phyloP scores from a whole-genome alignment of 2,888 invertebrate species.

The Polyploca ridens region DNA sequence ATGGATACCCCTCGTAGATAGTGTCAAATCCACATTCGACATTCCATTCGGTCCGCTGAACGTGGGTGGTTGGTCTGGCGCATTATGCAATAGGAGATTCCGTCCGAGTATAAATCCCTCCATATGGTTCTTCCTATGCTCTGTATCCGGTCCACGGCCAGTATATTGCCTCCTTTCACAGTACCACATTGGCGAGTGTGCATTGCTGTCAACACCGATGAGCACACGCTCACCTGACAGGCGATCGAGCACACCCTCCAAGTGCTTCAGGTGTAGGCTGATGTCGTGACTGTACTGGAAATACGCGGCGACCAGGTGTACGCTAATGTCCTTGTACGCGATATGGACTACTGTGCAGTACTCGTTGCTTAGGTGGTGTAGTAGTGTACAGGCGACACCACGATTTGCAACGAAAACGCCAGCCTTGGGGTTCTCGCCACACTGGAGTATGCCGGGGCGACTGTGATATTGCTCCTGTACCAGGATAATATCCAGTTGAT shows the following conservation, averaged over 20 bases:
- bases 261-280: slow-evolving; percentile 22
- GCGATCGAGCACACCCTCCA: slow-evolving; percentile 19
- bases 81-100: slow-evolving; percentile 20
- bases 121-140: slow-evolving; percentile 12
- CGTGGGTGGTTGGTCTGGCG: slow-evolving; percentile 21
- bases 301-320: slow-evolving; percentile 29
- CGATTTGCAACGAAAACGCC: too few relatives aligned
- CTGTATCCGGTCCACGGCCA: slow-evolving; percentile 22
- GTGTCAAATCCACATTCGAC: slow-evolving; percentile 37
- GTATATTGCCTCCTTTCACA: slow-evolving; percentile 18
- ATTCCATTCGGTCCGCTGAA: slow-evolving; percentile 25
- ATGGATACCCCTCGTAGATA: slow-evolving; percentile 15
- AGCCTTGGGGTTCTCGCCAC: too few relatives aligned
- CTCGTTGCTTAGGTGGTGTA: too few relatives aligned
- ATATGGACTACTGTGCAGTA: slow-evolving; percentile 26
- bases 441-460: too few relatives aligned
- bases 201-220: slow-evolving; percentile 32
- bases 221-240: slow-evolving; percentile 19
- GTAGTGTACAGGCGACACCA: too few relatives aligned
- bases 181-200: slow-evolving; percentile 40
- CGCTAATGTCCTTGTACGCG: not conserved
- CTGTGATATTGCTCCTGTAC: too few relatives aligned
- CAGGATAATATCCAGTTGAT: too few relatives aligned
- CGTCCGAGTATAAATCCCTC: slow-evolving; percentile 24
- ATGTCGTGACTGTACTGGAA: slow-evolving; percentile 31